A percentile compares a stretch with the other conserved stretches of the same genome.
Evolutionary conservation across 1,140 invertebrate species (phyloP).

Genomic region (Drosophila nasuta): DNA sequence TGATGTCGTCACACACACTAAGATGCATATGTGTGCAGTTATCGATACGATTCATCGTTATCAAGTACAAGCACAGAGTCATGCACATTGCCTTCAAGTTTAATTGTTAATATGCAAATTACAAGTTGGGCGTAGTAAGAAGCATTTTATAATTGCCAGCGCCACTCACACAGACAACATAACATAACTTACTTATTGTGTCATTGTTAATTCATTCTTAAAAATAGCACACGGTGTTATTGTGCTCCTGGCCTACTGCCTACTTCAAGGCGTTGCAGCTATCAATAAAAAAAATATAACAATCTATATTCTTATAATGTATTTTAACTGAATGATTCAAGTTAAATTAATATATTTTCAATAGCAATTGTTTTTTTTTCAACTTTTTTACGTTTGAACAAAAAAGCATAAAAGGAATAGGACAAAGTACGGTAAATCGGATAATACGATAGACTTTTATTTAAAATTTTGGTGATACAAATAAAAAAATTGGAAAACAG

Average conservation of each 20-base stretch:
- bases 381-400: too few relatives aligned
- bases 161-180: too few relatives aligned
- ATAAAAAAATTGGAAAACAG: too few relatives aligned
- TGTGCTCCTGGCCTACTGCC: constrained; percentile 28
- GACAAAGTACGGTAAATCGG: too few relatives aligned
- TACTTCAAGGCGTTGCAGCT: constrained; percentile 19
- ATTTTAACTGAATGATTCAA: too few relatives aligned
- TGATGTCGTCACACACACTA: not conserved
- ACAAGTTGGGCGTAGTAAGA: constrained; percentile 18
- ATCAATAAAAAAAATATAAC: not conserved
- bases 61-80: constrained; percentile 10
- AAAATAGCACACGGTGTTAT: constrained; percentile 22
- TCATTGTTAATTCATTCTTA: constrained; percentile 26
- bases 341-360: too few relatives aligned
- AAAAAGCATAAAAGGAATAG: too few relatives aligned
- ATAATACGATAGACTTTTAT: too few relatives aligned
- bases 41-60: constrained; percentile 34
- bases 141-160: constrained; percentile 9
- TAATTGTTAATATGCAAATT: constrained; percentile 39
- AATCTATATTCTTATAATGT: too few relatives aligned
- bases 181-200: constrained; percentile 8
- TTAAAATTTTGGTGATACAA: too few relatives aligned
- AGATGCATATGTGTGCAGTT: not conserved
- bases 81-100: constrained; percentile 28
- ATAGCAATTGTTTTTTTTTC: too few relatives aligned